phyloP scores from a whole-genome alignment of 1,140 invertebrate genomes.

The Stegodyphus dumicola region DNA sequence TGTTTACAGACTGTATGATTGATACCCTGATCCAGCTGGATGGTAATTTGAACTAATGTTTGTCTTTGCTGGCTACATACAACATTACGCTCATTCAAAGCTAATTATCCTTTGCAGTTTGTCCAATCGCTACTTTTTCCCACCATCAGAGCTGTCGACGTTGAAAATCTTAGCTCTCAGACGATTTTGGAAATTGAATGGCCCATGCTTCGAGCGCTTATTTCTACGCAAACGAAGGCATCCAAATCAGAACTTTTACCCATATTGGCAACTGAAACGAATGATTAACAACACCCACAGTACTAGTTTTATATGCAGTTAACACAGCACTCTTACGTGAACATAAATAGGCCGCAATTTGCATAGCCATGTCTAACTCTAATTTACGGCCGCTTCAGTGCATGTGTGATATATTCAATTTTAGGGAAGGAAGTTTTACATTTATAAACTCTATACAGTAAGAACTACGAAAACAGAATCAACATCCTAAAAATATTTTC shows the following conservation, averaged over 20 bases:
- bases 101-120: background rate
- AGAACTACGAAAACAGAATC: too few relatives aligned
- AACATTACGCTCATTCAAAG: background rate
- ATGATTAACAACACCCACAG: background rate
- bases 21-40: background rate
- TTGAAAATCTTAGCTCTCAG: background rate
- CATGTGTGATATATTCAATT: background rate
- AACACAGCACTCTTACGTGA: background rate
- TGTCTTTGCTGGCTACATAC: background rate
- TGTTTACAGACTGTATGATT: background rate
- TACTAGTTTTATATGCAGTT: background rate
- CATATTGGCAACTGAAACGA: background rate
- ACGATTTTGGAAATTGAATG: constrained; percentile 2
- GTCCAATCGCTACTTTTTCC: background rate
- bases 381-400: background rate
- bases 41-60: background rate
- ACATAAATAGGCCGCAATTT: background rate
- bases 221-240: background rate
- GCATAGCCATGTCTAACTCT: background rate
- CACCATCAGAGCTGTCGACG: background rate
- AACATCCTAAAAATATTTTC: too few relatives aligned
- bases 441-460: too few relatives aligned
- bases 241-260: background rate
- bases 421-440: too few relatives aligned
- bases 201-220: background rate